Percentiles rank a stretch among this genome's conserved stretches.
Conservation (phyloP, 2,888 invertebrate genomes). For the Polydrusus pterygomalis region DNA sequence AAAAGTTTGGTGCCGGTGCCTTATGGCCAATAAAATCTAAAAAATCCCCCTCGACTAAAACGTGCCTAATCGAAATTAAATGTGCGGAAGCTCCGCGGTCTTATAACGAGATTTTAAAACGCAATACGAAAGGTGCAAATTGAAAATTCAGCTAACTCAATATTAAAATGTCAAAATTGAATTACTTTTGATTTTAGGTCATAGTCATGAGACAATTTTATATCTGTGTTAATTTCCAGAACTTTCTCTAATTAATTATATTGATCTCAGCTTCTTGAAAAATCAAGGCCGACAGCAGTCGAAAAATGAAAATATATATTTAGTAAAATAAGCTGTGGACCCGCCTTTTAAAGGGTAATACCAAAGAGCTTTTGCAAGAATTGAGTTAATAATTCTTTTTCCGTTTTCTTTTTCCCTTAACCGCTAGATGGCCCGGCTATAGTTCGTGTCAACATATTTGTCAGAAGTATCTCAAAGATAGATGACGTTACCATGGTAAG, state of each 20-base stretch:
- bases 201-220: conserved; percentile 17
- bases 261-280: neutral
- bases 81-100: conserved; percentile 46
- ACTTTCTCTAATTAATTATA: too few relatives aligned
- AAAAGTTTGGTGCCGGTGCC: conserved; percentile 66
- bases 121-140: conserved; percentile 22
- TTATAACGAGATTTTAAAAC: conserved; percentile 15
- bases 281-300: neutral
- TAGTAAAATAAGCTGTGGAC: conserved; percentile 2
- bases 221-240: too few relatives aligned
- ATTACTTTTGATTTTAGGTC: conserved; percentile 26
- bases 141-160: conserved; percentile 30
- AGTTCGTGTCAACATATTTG: conserved; percentile 98
- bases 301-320: neutral
- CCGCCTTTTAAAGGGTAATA: conserved; percentile 14
- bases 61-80: conserved; percentile 47
- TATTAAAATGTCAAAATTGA: conserved; percentile 28
- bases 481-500: conserved; percentile 99
- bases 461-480: conserved; percentile 99
- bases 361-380: conserved; percentile 42
- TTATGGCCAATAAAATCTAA: conserved; percentile 62
- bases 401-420: conserved; percentile 69
- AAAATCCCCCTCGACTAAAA: conserved; percentile 53
- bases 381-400: conserved; percentile 44
- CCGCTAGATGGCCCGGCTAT: conserved; percentile 92